Evolutionary conservation across 53 echinoderm and acorn worm species (phyloP), one percentile per base, ranked within the genome.

Genomic region (Echinometra lucunter): DNA sequence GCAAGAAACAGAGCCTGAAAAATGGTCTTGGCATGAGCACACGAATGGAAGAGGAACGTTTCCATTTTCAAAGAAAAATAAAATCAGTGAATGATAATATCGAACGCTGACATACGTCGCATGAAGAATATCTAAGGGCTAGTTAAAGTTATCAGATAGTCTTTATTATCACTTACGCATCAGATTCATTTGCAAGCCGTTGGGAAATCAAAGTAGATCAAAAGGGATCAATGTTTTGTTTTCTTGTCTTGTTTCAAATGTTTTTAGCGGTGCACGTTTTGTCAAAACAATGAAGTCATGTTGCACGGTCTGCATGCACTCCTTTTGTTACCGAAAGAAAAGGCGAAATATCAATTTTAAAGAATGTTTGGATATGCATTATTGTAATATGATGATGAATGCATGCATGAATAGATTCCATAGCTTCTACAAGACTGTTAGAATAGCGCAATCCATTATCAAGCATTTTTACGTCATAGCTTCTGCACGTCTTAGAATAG

Each of bases 401-500:
- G 78, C 78, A 78, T 38, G 78, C 21, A 18, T 49, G 49, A 85
- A 85, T n/a, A 85, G 28, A 45, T 23, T 45, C 28, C 85, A 85
- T 85, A 47, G 85, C 85, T 85, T 85, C 45, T 85, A 49, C 85
- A 85, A 49, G 85, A 2, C 3, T n/a, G 0, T n/a, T 85, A 49
- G 53, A 85, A n/a, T 85, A 85, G 49, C 47, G 85, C 85, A 10
- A 27, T 9, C 85, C 85, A 85, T 85, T 49, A 19, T 78, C 85
- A 49, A 49, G 85, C 49, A 11, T 47, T 47, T 47, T 85, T 3
- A n/a, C n/a, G n/a, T n/a, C n/a, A n/a, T n/a, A n/a, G n/a, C 85
- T 85, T 85, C 45, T 85, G 85, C 85, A 85, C 49, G 85, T 11
- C 3, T n/a, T 85, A 49, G 53, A 85, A n/a, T 85, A 85, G 49